These are phyloP conservation scores for Capricornis sumatraensis DNA, from an alignment of 2,113 vertebrate genomes.

Conservation along the genomic window DNA sequence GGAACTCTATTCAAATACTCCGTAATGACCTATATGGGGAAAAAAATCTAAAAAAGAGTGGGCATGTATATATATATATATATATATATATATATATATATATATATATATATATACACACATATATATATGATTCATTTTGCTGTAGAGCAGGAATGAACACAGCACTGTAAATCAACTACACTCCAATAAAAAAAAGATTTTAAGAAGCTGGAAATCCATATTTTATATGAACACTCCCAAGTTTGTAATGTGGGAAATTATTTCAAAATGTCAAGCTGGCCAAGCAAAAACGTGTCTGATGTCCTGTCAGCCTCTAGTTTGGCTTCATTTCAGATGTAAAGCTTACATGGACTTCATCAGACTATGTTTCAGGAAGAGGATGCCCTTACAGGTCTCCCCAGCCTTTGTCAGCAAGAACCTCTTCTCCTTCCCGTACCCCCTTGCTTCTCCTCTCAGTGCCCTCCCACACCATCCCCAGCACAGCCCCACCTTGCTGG, in stretches of 20 bases:
- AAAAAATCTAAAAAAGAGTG: not conserved
- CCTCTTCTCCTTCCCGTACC: no score
- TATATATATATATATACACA: rapidly evolving
- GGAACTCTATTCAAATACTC: not conserved
- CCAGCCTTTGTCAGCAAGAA: not conserved
- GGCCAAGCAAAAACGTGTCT: not conserved
- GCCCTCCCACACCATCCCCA: rapidly evolving
- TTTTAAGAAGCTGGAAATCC: not conserved
- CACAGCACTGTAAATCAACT: not conserved
- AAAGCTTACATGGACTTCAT: not conserved
- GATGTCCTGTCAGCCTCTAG: not conserved
- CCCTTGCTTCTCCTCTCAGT: no score
- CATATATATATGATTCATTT: not conserved
- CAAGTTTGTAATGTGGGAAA: not conserved
- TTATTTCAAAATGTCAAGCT: not conserved
- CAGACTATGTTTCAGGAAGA: not conserved
- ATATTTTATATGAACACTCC: not conserved
- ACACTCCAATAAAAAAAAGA: not conserved
- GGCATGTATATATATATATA: not conserved
- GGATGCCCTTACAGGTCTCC: not conserved
- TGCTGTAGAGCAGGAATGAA: not conserved
- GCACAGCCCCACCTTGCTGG: not conserved
- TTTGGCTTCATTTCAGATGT: not conserved
- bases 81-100: rapidly evolving
- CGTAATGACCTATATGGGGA: not conserved